These are phyloP conservation scores for Mergus octosetaceus DNA, from an alignment of 2,797 vertebrate genomes.

Conservation along the genomic window DNA sequence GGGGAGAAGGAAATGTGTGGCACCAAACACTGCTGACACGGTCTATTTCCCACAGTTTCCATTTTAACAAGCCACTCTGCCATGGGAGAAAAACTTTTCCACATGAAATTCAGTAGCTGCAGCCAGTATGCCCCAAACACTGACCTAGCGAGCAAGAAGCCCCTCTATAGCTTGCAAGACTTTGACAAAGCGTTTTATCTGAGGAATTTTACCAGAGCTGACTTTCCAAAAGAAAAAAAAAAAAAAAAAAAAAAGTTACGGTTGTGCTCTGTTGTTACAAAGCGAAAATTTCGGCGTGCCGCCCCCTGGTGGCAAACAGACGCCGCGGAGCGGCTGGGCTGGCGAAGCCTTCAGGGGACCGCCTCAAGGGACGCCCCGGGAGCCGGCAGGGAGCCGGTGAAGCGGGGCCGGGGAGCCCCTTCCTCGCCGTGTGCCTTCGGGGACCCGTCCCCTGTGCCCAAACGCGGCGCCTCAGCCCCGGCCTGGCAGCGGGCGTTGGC, in stretches of 20 bases:
- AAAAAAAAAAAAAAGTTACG: fast-evolving
- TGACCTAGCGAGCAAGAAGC: neutral
- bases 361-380: fast-evolving
- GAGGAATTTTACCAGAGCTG: neutral
- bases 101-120: neutral
- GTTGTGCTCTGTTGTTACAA: neutral
- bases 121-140: too few relatives aligned
- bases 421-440: fast-evolving
- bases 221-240: neutral
- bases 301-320: neutral
- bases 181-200: neutral
- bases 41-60: neutral
- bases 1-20: neutral
- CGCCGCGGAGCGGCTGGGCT: fast-evolving
- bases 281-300: neutral
- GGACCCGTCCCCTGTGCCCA: neutral
- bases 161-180: fast-evolving
- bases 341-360: neutral
- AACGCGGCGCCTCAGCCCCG: too few relatives aligned
- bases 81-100: neutral
- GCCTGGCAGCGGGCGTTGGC: too few relatives aligned
- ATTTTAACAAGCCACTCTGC: neutral
- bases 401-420: fast-evolving
- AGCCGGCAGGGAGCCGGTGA: fast-evolving
- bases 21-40: neutral